Evolutionary conservation across 1,140 invertebrate species (phyloP).

Genomic region (Brachystomella parvula): DNA sequence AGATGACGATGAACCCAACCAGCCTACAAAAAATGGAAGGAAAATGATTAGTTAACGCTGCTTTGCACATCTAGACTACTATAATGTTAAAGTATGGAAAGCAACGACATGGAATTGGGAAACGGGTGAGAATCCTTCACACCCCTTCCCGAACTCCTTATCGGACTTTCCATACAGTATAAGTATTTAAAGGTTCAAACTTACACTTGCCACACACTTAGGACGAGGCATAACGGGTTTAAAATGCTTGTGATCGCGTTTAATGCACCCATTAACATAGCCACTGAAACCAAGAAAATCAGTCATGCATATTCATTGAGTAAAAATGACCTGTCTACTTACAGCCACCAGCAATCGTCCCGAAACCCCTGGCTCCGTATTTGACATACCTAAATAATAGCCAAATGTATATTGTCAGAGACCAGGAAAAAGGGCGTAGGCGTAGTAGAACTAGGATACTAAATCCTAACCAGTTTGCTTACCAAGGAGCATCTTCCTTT

Average conservation of each 20-base stretch:
- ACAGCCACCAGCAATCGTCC: conserved; percentile 74
- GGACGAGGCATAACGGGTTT: conserved; percentile 56
- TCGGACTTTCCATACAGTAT: too few species aligned
- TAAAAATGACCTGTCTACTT: conserved; percentile 45
- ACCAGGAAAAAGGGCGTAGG: background rate
- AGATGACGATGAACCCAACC: conserved; percentile 72
- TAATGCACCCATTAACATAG: conserved; percentile 74
- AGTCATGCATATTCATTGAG: conserved; percentile 12
- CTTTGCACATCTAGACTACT: too few species aligned
- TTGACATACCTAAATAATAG: conserved; percentile 44
- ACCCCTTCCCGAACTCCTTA: too few species aligned
- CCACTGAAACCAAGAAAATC: conserved; percentile 53
- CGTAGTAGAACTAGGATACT: background rate
- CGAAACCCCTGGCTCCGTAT: conserved; percentile 70
- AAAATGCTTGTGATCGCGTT: conserved; percentile 65
- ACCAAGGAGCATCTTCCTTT: conserved; percentile 29
- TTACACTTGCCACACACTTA: conserved; percentile 80
- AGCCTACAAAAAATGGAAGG: conserved; percentile 47
- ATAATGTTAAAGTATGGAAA: too few species aligned
- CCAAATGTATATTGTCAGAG: background rate
- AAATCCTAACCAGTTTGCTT: background rate
- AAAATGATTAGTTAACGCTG: background rate
- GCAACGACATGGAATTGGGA: too few species aligned
- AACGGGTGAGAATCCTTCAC: too few species aligned
- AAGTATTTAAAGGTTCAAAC: too few species aligned